Base-by-base conservation (phyloP, 2,888 invertebrate species). In the Drosophila flavopinicola region DNA sequence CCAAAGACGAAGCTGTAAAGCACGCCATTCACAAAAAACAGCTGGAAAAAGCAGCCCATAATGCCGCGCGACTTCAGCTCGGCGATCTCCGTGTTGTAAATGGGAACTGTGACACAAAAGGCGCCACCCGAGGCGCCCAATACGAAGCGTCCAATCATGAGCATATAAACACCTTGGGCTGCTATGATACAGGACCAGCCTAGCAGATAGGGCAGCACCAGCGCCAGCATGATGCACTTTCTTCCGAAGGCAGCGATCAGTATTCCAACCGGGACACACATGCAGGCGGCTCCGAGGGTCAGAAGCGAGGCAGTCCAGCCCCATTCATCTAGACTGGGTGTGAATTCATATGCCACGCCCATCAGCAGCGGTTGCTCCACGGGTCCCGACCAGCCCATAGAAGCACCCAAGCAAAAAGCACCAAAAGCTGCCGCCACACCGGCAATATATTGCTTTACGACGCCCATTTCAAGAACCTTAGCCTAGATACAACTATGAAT, bases 1-100 rank as follows among this genome's bases (percentile, higher is more conserved):
- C 97, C 1, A 95, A 89, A 0, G 0, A 92, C 86, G 83, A 96
- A 97, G 0, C 94, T 92, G 63, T 95, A 92, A 0, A 97, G 92
- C 44, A 97, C 95, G 53, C 98, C 98, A 3, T 94, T 87, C 0
- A 95, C 95, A 37, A 97, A 92, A 93, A 95, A 94, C 35, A 98
- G 91, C 88, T 98, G 97, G 88, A 96, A 96, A 79, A 94, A 96
- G 25, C 96, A 95, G 2, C 97, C 97, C 1, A 98, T 90, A 0
- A 94, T 93, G 0, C 98, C 98, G 53, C 98, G 93, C 64, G 96
- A 93, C 7, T 94, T 93, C 57, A 94, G 94, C 78, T 96, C 94
- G 0, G 96, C 94, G 33, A 96, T 96, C 92, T 98, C 98, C 33
- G 94, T 94, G 5, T 94, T 94, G 87, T 96, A 96, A 35, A 97